Base-by-base conservation (phyloP, 2,113 vertebrate species). In the Ornithorhynchus anatinus region DNA sequence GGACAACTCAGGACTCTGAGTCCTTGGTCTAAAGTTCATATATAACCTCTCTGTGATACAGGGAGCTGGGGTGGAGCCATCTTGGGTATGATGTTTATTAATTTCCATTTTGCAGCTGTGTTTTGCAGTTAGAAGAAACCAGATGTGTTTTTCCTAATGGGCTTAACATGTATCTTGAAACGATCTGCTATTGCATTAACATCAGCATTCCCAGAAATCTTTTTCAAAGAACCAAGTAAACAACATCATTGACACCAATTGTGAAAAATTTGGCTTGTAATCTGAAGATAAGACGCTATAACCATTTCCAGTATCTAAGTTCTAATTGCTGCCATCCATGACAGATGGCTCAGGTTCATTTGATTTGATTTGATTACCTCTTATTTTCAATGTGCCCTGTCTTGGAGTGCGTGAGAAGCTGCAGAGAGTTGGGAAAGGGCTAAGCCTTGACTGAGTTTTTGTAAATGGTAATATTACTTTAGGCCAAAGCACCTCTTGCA, bases 341-440 rank as follows among this genome's bases (percentile, higher is more conserved):
- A 62, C 89, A 89, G 85, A 87, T 86, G 84, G 84, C 80, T 85
- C 69, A 62, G 53, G 50, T 77, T 77, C 47, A 53, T 81, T 72
- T 22, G 27, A 66, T 69, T 59, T 88, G 61, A 91, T 89, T 86
- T 75, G 70, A 91, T 93, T 90, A 84, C 42, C 60, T 32, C 31
- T 80, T 79, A 52, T 22, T 79, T n/a, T 84, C 76, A 76, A 56
- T 69, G 73, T 71, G 53, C 57, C 76, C 70, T 68, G 19, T 60
- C 48, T 61, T 10, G 36, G 20, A 63, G n/a, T 35, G 73, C 33
- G 13, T 76, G 70, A 77, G 66, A 62, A 59, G 53, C 60, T 38
- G 31, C 65, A 67, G n/a, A 12, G 61, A 77, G 54, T 42, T 33
- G 61, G n/a, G 52, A 23, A 11, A 62, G 48, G 29, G 22, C 17